phyloP scores from a whole-genome alignment of 2,113 vertebrate species.

The Gallinago media region DNA sequence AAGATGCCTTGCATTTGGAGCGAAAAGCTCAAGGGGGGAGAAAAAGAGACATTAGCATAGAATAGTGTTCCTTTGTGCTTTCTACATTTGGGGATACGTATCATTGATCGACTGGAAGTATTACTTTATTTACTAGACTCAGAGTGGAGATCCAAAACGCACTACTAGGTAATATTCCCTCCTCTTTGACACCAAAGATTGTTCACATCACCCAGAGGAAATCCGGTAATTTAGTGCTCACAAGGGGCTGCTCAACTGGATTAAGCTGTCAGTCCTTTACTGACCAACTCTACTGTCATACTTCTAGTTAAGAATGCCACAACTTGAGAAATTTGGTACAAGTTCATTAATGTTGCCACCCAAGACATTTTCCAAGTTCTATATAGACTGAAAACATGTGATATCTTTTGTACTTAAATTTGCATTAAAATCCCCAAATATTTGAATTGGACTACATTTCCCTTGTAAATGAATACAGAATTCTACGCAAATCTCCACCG shows the following conservation, averaged over 20 bases:
- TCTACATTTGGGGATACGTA: not conserved
- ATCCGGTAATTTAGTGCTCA: not conserved
- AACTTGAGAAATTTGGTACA: not conserved
- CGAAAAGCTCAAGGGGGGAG: not conserved
- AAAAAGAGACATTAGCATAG: not conserved
- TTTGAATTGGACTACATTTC: not conserved
- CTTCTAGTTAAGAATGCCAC: not conserved
- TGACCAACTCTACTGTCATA: not conserved
- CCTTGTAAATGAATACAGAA: not conserved
- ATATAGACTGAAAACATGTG: fast-evolving
- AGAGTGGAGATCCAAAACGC: not conserved
- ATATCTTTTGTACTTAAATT: not conserved
- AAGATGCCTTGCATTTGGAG: not conserved
- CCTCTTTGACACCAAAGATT: not conserved
- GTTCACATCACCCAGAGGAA: not conserved
- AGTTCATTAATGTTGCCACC: not conserved
- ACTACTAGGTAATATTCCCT: not conserved
- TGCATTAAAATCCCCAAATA: not conserved
- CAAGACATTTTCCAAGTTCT: not conserved
- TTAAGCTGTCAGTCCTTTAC: not conserved
- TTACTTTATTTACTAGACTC: not conserved
- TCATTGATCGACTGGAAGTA: not conserved
- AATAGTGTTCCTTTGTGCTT: not conserved
- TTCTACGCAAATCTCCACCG: not conserved
- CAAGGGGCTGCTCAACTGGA: not conserved